Evolutionary conservation across 2,113 vertebrate genomes (phyloP).

Genomic region (Cyprinus carpio): DNA sequence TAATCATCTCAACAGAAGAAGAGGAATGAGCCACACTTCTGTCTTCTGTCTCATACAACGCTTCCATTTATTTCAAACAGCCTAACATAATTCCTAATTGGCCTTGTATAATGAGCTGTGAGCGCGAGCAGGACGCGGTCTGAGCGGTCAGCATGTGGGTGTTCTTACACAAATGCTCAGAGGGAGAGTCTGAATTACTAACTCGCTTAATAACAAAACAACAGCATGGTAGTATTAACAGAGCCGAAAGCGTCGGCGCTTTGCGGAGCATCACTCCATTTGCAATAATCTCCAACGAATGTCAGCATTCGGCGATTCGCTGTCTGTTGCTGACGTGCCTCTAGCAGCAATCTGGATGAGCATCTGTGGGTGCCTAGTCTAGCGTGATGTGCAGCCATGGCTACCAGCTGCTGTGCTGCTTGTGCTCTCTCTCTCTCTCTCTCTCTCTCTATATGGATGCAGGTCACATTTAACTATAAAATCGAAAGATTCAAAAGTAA

Average conservation of each 20-base stretch:
- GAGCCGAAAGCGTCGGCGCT: conserved; percentile 52
- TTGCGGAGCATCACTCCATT: conserved; percentile 53
- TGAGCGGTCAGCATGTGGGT: conserved; percentile 46
- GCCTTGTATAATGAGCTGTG: background rate
- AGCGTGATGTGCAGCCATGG: conserved; percentile 60
- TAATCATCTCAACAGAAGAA: background rate
- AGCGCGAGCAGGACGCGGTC: background rate
- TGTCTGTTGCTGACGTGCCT: conserved; percentile 57
- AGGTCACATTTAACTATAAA: conserved; percentile 42
- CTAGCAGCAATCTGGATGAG: conserved; percentile 62
- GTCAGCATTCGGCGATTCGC: conserved; percentile 56
- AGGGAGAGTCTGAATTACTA: conserved; percentile 47
- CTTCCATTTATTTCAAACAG: background rate
- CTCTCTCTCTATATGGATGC: background rate
- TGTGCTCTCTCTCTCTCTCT: background rate
- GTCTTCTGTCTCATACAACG: background rate
- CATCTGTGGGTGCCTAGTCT: conserved; percentile 61
- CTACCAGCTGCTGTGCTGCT: conserved; percentile 61
- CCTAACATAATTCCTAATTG: background rate
- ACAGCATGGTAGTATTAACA: conserved; percentile 61
- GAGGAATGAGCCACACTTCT: background rate
- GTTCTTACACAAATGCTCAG: conserved; percentile 40
- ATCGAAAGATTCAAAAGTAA: background rate
- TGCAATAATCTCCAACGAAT: conserved; percentile 61
- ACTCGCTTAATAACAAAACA: conserved; percentile 56